phyloP scores from a whole-genome alignment of 2,888 invertebrate genomes.

The Mermis nigrescens region DNA sequence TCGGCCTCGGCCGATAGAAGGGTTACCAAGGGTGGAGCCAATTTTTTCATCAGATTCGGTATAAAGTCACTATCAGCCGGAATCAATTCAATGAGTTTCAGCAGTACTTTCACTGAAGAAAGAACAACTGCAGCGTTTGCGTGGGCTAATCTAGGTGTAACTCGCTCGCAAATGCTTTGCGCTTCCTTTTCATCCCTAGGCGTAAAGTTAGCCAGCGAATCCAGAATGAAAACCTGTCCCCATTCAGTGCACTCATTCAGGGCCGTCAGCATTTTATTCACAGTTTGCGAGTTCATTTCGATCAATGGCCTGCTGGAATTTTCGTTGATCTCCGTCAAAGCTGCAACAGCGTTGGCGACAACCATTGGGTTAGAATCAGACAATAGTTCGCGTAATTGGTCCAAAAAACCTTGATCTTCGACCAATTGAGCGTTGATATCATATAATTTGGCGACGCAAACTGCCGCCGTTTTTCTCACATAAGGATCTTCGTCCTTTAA shows the following conservation, averaged over 20 bases:
- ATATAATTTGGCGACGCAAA: conserved; percentile 94
- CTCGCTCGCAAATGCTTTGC: conserved; percentile 90
- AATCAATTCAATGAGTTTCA: conserved; percentile 96
- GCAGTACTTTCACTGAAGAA: conserved; percentile 84
- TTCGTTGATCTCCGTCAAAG: conserved; percentile 92
- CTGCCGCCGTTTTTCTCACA: conserved; percentile 93
- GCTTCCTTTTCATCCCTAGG: conserved; percentile 93
- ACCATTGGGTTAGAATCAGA: conserved; percentile 99
- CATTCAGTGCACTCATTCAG: conserved; percentile 97
- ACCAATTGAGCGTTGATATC: conserved; percentile 63
- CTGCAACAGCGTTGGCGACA: conserved; percentile 95
- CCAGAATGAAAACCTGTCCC: conserved; percentile 95
- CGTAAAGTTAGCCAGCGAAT: conserved; percentile 85
- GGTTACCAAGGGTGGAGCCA: conserved; percentile 95
- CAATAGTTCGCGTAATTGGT: conserved; percentile 80
- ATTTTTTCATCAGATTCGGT: conserved; percentile 72
- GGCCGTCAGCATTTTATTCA: conserved; percentile 90
- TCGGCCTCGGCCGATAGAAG: conserved; percentile 92
- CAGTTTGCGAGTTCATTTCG: conserved; percentile 88
- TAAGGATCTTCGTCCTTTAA: conserved; percentile 78
- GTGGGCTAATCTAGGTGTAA: conserved; percentile 87
- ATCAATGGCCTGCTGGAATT: conserved; percentile 80
- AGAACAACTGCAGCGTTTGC: conserved; percentile 97
- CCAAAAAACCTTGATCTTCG: conserved; percentile 79
- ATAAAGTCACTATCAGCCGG: conserved; percentile 82